Percentiles rank a stretch among this genome's conserved stretches.
phyloP scores from a whole-genome alignment of 2,888 invertebrate genomes.

The Pomacea canaliculata region DNA sequence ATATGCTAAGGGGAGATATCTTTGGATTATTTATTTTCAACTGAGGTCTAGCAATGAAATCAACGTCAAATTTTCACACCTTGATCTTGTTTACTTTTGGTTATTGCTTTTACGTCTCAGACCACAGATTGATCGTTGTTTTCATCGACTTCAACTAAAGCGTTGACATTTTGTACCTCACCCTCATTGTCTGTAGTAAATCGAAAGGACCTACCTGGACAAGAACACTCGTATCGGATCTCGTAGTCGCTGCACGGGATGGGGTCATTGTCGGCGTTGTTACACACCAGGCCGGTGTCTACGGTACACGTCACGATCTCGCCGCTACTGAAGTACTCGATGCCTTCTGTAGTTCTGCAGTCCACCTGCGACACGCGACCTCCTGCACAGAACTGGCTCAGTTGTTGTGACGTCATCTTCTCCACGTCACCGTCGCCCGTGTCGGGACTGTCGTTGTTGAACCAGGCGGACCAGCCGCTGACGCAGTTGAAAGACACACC shows the following conservation, averaged over 20 bases:
- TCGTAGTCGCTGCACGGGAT: constrained; percentile 60
- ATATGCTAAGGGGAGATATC: no score
- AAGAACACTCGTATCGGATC: constrained; percentile 70
- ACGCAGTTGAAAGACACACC: constrained; percentile 43
- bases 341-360: constrained; percentile 52
- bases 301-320: constrained; percentile 68
- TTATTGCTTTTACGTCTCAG: no score
- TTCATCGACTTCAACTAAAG: no score
- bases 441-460: constrained; percentile 51
- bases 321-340: constrained; percentile 45
- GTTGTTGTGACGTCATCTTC: constrained; percentile 42
- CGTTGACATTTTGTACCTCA: no score
- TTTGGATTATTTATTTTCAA: no score
- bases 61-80: no score
- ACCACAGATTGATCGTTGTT: no score
- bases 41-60: no score
- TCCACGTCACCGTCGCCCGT: constrained; percentile 47
- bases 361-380: constrained; percentile 60
- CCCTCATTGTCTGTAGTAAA: no score
- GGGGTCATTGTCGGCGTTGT: constrained; percentile 54
- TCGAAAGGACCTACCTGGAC: constrained; percentile 62
- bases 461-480: constrained; percentile 50
- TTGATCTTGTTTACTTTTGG: no score
- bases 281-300: constrained; percentile 80
- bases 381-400: constrained; percentile 46